These are phyloP conservation scores for Heliconius cydno DNA, from an alignment of 2,888 invertebrate species.

Conservation along the genomic window DNA sequence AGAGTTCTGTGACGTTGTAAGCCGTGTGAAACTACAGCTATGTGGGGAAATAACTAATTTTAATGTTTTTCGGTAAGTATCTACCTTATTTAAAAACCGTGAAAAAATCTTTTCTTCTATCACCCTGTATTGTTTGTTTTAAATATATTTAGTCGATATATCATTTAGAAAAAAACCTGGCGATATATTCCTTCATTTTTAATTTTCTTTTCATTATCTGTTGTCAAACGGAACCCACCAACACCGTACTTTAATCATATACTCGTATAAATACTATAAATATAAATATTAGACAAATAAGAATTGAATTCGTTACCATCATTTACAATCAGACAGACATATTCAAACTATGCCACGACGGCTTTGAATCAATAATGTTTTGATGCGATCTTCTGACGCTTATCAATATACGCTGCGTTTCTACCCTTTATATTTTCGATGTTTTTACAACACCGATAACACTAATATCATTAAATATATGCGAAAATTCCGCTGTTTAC, in stretches of 20 bases:
- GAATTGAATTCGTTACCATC: background rate
- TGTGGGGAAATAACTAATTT: constrained; percentile 51
- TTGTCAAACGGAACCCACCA: background rate
- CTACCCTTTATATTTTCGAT: background rate
- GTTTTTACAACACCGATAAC: constrained; percentile 6
- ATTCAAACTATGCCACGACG: background rate
- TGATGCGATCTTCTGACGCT: constrained; percentile 19
- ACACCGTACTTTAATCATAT: background rate
- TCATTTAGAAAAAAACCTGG: background rate
- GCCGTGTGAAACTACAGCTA: constrained; percentile 54
- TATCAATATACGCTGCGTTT: constrained; percentile 11
- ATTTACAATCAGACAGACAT: background rate
- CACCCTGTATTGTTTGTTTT: background rate
- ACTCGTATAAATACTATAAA: background rate
- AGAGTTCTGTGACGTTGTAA: constrained; percentile 56
- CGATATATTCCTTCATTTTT: background rate
- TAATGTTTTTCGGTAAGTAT: constrained; percentile 56
- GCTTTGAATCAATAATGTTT: constrained; percentile 29
- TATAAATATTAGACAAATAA: background rate
- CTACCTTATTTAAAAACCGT: background rate
- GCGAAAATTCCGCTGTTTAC: background rate
- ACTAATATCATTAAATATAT: background rate
- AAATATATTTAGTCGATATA: background rate
- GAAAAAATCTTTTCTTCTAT: background rate
- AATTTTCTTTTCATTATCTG: too few species aligned